Percentiles rank a stretch among this genome's conserved stretches.
phyloP scores from a whole-genome alignment of 2,888 invertebrate genomes.

The Physocephala rufipes region DNA sequence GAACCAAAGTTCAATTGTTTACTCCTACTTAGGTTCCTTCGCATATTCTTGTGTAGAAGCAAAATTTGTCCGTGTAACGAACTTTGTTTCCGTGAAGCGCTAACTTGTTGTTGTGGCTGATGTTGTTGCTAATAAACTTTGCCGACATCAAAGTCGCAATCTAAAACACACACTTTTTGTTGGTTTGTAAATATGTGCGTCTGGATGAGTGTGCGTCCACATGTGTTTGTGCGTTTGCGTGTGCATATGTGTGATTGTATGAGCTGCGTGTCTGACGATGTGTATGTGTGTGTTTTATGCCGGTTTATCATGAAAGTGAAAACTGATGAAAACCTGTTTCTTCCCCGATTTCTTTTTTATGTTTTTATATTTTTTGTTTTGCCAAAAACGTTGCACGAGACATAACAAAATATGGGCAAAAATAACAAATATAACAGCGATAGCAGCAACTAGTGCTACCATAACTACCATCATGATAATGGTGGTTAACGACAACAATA shows the following conservation, averaged over 20 bases:
- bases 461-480: too few relatives aligned
- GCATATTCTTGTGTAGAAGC: slow-evolving; percentile 1
- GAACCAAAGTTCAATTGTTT: not conserved
- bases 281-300: slow-evolving; percentile 13
- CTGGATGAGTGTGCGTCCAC: slow-evolving; percentile 1
- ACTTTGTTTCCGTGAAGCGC: slow-evolving; percentile 20
- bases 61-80: slow-evolving; percentile 2
- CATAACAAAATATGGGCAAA: slow-evolving; percentile 9
- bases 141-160: slow-evolving; percentile 27
- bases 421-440: not conserved
- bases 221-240: slow-evolving; percentile 12
- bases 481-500: too few relatives aligned
- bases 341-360: not conserved
- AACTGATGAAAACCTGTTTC: slow-evolving; percentile 30
- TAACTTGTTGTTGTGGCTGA: slow-evolving; percentile 4
- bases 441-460: too few relatives aligned
- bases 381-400: slow-evolving; percentile 26
- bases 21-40: not conserved
- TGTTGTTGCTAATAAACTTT: slow-evolving; percentile 30
- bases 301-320: slow-evolving; percentile 29
- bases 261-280: not conserved
- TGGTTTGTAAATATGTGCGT: too few relatives aligned
- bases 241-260: slow-evolving; percentile 12
- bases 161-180: not conserved
- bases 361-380: not conserved